A percentile compares a stretch with the other conserved stretches of the same genome.
phyloP scores from a whole-genome alignment of 2,113 vertebrate genomes.

The Corynorhinus townsendii region DNA sequence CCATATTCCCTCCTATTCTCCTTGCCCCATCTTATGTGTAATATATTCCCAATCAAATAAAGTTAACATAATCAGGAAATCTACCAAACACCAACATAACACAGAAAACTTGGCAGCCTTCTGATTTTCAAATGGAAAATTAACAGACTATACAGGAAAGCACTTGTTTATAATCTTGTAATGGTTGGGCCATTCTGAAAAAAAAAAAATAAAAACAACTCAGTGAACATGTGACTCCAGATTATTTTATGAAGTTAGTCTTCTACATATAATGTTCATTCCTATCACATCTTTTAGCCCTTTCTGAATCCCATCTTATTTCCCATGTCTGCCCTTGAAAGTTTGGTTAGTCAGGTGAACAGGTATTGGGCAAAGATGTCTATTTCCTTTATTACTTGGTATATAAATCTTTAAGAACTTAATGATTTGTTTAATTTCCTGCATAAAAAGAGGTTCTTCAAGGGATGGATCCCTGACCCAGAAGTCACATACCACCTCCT shows the following conservation, averaged over 20 bases:
- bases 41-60: background rate
- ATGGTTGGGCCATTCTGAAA: slow-evolving; percentile 20
- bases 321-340: background rate
- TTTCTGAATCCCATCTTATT: background rate
- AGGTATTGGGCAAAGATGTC: background rate
- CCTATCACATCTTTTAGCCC: background rate
- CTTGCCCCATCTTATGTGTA: background rate
- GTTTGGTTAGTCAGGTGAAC: background rate
- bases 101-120: background rate
- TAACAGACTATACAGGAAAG: background rate
- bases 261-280: background rate
- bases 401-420: background rate
- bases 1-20: background rate
- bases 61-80: background rate
- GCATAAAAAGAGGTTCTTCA: background rate
- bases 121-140: slow-evolving; percentile 7
- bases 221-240: background rate
- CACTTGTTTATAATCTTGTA: background rate
- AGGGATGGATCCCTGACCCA: background rate
- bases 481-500: background rate
- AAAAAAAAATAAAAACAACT: slow-evolving; percentile 39
- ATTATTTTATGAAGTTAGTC: slow-evolving; percentile 12
- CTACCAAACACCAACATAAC: background rate
- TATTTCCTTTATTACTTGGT: background rate
- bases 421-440: background rate